phyloP scores from a whole-genome alignment of 2,888 invertebrate genomes.

The Sinodicranocentrus sp. region DNA sequence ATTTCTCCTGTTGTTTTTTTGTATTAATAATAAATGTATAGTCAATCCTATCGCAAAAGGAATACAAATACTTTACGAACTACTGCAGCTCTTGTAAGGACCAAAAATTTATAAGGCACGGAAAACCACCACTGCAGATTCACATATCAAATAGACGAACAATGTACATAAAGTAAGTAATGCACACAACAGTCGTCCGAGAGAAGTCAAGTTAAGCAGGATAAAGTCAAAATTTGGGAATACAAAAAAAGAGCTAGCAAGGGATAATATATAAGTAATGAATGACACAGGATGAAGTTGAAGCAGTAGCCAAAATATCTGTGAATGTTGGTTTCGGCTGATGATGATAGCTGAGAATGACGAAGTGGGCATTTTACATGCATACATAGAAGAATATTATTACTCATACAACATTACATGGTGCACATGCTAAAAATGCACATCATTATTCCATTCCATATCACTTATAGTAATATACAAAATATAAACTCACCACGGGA shows the following conservation, averaged over 20 bases:
- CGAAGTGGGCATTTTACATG: no score
- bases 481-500: no score
- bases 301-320: no score
- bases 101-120: constrained; percentile 38
- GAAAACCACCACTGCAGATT: neutral
- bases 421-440: no score
- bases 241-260: neutral
- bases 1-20: constrained; percentile 29
- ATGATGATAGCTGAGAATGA: no score
- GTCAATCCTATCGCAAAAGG: neutral
- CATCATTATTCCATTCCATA: no score
- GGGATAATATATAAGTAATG: neutral
- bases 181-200: neutral
- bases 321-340: no score
- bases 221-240: constrained; percentile 7
- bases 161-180: constrained; percentile 17
- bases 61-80: neutral
- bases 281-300: no score
- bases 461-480: no score
- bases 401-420: no score
- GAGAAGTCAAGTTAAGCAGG: neutral
- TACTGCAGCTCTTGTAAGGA: neutral
- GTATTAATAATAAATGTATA: neutral
- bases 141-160: constrained; percentile 12
- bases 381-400: no score